Percentiles rank a stretch among this genome's conserved stretches.
These are phyloP conservation scores for Spodoptera picta DNA, from an alignment of 2,888 invertebrate species.

Conservation along the genomic window DNA sequence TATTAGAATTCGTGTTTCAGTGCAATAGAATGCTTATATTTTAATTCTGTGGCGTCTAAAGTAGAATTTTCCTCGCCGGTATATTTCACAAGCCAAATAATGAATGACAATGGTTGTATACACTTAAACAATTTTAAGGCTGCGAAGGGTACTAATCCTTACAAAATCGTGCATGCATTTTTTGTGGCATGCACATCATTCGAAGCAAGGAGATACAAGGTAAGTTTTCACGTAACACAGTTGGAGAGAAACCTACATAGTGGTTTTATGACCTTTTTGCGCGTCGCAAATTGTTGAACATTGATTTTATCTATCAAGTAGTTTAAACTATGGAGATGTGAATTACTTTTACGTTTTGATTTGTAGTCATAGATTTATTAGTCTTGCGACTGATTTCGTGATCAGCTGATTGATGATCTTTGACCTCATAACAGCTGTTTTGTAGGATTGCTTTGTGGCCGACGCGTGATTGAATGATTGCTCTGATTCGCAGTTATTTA, in stretches of 20 bases:
- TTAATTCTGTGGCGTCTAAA: constrained; percentile 45
- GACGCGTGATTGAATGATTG: constrained; percentile 47
- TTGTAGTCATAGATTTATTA: constrained; percentile 22
- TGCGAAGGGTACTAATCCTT: constrained; percentile 92
- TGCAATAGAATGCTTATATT: constrained; percentile 55
- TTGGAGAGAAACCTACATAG: constrained; percentile 37
- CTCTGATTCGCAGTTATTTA: constrained; percentile 27
- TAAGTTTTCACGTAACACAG: constrained; percentile 69
- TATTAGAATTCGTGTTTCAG: constrained; percentile 32
- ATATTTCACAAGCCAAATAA: constrained; percentile 75
- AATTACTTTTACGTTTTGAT: constrained; percentile 15
- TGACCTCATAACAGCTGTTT: constrained; percentile 83
- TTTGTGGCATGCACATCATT: constrained; percentile 94
- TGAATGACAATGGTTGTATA: constrained; percentile 92
- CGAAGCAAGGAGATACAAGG: constrained; percentile 95
- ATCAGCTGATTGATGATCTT: constrained; percentile 85
- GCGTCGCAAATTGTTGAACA: constrained; percentile 55
- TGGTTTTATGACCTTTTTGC: constrained; percentile 54
- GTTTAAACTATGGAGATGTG: background rate
- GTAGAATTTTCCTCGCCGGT: constrained; percentile 62
- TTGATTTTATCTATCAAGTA: constrained; percentile 42
- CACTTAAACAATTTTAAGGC: constrained; percentile 94
- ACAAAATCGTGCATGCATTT: constrained; percentile 94
- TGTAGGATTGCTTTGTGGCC: constrained; percentile 36
- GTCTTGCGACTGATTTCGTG: constrained; percentile 55